Evolutionary conservation across 1,140 invertebrate genomes (phyloP).

Genomic region (Zophobas atratus): DNA sequence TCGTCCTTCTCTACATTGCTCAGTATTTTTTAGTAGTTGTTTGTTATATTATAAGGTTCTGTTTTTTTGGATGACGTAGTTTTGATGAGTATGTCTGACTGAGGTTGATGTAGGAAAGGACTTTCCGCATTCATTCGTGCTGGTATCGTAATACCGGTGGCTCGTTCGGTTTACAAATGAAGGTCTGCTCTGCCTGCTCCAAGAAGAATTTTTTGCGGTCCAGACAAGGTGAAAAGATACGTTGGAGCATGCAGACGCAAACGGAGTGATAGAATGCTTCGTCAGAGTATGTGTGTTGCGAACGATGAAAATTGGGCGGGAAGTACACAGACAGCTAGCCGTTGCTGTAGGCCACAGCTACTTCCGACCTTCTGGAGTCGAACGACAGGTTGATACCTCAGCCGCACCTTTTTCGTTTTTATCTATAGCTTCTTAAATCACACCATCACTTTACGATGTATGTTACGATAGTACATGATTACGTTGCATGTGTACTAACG

Average conservation of each 20-base stretch:
- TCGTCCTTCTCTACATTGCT: conserved; percentile 41
- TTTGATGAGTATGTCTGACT: background rate
- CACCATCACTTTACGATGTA: conserved; percentile 16
- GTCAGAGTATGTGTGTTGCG: conserved; percentile 55
- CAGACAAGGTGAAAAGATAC: conserved; percentile 1
- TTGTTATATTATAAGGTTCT: background rate
- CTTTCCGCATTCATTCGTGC: conserved; percentile 29
- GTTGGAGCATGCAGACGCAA: conserved; percentile 47
- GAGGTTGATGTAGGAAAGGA: conserved; percentile 26
- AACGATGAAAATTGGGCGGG: conserved; percentile 65
- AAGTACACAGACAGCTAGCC: conserved; percentile 76
- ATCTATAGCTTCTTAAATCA: conserved; percentile 24
- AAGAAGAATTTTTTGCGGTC: conserved; percentile 6
- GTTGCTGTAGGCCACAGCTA: conserved; percentile 76
- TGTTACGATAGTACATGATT: conserved; percentile 34
- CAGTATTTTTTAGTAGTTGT: conserved; percentile 15
- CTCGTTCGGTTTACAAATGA: conserved; percentile 32
- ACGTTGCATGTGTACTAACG: conserved; percentile 45
- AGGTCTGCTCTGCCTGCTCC: conserved; percentile 45
- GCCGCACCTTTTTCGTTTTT: conserved; percentile 48
- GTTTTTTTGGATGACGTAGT: conserved; percentile 9
- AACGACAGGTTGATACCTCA: conserved; percentile 60
- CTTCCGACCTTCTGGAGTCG: conserved; percentile 68
- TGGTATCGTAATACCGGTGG: conserved; percentile 36
- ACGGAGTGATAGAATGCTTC: conserved; percentile 50